Evolutionary conservation across 2,113 vertebrate species (phyloP).

Genomic region (Hippocampus zosterae): DNA sequence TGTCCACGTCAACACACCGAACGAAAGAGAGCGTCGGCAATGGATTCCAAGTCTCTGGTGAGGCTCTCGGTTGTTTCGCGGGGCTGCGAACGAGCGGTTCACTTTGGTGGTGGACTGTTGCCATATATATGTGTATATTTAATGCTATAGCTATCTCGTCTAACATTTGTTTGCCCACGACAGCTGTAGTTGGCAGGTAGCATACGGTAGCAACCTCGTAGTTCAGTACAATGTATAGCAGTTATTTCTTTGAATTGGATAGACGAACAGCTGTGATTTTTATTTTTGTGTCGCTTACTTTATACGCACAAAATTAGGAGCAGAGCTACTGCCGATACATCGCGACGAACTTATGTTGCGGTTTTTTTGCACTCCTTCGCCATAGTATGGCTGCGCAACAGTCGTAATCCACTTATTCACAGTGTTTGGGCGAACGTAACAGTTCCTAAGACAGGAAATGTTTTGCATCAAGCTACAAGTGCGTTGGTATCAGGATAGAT

Average conservation of each 20-base stretch:
- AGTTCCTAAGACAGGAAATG: not conserved
- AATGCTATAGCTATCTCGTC: not conserved
- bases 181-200: conserved; percentile 17
- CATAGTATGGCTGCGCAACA: conserved; percentile 6
- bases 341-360: conserved; percentile 23
- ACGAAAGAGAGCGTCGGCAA: conserved; percentile 50
- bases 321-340: not conserved
- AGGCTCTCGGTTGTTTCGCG: conserved; percentile 30
- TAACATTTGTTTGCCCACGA: conserved; percentile 48
- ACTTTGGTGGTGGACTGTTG: too few species aligned
- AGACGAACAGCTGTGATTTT: not conserved
- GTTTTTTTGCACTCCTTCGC: conserved; percentile 30
- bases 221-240: not conserved
- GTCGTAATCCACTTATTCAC: conserved; percentile 15
- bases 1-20: conserved; percentile 79
- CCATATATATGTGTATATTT: not conserved
- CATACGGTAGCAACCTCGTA: not conserved
- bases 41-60: conserved; percentile 75
- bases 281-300: not conserved
- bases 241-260: not conserved
- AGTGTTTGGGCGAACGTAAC: not conserved
- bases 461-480: not conserved
- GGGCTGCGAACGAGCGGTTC: not conserved
- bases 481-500: not conserved
- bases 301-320: not conserved